Conservation (phyloP, 35 echinoderm and acorn worm species). For the Diadema setosum region DNA sequence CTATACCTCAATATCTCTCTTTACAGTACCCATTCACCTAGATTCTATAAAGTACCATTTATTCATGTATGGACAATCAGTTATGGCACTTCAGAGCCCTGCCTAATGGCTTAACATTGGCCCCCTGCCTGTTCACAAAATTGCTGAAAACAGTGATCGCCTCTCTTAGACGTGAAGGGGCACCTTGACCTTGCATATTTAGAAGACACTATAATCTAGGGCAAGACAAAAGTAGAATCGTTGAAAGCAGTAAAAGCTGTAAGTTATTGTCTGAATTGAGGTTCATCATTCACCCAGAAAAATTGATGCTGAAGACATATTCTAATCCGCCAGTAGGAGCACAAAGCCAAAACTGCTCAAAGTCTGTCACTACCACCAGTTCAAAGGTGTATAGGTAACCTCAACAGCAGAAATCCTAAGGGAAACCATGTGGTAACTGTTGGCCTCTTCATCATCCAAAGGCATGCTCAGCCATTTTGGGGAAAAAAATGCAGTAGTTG, state of each 20-base stretch:
- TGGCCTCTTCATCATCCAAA: too few species aligned
- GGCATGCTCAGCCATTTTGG: too few species aligned
- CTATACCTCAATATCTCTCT: neutral
- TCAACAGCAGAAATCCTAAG: too few species aligned
- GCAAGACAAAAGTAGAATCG: neutral
- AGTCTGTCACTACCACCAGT: too few species aligned
- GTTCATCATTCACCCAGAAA: slow-evolving; percentile 61
- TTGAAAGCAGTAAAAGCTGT: neutral
- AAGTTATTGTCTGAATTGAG: slow-evolving; percentile 18
- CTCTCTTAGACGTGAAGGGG: neutral
- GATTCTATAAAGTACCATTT: slow-evolving; percentile 36
- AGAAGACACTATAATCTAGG: slow-evolving; percentile 12
- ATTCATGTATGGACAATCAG: too few species aligned
- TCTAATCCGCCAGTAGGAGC: too few species aligned
- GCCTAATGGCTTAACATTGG: neutral
- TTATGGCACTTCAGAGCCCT: too few species aligned
- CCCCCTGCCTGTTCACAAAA: slow-evolving; percentile 52
- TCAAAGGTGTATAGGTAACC: too few species aligned
- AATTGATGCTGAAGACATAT: too few species aligned
- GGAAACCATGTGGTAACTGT: too few species aligned
- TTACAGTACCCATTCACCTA: slow-evolving; percentile 7
- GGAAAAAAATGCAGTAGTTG: too few species aligned
- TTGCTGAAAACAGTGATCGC: slow-evolving; percentile 43
- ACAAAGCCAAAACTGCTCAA: too few species aligned
- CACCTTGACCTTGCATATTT: neutral